phyloP scores from a whole-genome alignment of 2,888 invertebrate species.

The Teleiodes luculella region DNA sequence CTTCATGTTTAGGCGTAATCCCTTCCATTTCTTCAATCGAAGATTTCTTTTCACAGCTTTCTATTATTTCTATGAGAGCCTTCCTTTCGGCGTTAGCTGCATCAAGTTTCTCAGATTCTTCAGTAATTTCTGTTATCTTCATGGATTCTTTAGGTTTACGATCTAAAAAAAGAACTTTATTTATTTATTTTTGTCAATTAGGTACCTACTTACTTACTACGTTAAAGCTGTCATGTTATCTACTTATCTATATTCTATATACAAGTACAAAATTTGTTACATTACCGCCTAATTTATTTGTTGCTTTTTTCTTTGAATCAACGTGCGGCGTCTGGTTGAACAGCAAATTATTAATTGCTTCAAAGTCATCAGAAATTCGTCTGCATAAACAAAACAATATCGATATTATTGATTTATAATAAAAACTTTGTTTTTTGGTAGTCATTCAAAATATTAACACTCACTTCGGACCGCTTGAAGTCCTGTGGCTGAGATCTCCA shows the following conservation, averaged over 20 bases:
- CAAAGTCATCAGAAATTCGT: constrained; percentile 30
- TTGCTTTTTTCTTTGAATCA: constrained; percentile 30
- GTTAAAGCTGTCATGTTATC: too few species aligned
- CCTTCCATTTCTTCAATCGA: constrained; percentile 24
- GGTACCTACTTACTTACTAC: too few species aligned
- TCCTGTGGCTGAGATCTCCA: constrained; percentile 29
- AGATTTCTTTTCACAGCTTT: constrained; percentile 33
- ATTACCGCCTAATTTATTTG: constrained; percentile 22
- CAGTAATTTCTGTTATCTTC: constrained; percentile 32
- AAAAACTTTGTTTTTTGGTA: too few species aligned
- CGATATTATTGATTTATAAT: too few species aligned
- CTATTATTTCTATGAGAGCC: constrained; percentile 56
- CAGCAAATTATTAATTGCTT: constrained; percentile 50
- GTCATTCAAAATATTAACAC: background rate
- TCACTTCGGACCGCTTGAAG: background rate
- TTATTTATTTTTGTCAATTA: too few species aligned
- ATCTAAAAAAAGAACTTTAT: too few species aligned
- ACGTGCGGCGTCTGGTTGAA: constrained; percentile 46
- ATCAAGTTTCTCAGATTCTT: constrained; percentile 22
- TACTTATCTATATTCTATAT: too few species aligned
- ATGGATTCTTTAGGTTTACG: constrained; percentile 27
- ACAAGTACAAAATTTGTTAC: too few species aligned
- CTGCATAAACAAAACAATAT: background rate
- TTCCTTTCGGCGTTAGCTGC: constrained; percentile 41
- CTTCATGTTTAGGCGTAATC: constrained; percentile 23